phyloP scores from a whole-genome alignment of 2,888 invertebrate genomes.

The Phytoseiulus persimilis region DNA sequence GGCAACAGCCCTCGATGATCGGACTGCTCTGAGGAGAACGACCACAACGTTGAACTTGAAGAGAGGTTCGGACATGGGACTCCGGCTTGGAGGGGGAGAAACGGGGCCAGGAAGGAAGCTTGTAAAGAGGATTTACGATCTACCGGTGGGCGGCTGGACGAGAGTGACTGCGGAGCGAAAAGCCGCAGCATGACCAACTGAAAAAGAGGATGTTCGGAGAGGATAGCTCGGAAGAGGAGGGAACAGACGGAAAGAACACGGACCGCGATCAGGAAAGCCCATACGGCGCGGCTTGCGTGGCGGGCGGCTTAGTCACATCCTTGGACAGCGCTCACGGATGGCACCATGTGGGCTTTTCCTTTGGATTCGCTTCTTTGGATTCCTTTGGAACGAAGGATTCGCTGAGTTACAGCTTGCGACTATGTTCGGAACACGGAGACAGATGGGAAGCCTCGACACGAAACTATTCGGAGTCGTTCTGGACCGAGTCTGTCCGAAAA shows the following conservation, averaged over 20 bases:
- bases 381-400: too few species aligned
- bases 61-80: not conserved
- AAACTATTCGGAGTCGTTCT: too few species aligned
- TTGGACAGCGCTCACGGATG: not conserved
- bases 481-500: too few species aligned
- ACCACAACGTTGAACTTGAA: not conserved
- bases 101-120: not conserved
- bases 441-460: too few species aligned
- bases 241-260: not conserved
- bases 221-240: not conserved
- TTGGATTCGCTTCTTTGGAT: too few species aligned
- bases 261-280: not conserved
- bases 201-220: not conserved
- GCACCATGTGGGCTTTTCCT: not conserved
- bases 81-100: not conserved
- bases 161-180: not conserved
- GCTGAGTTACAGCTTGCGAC: too few species aligned
- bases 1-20: not conserved
- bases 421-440: too few species aligned
- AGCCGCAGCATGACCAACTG: not conserved
- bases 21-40: not conserved
- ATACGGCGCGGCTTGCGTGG: not conserved
- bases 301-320: not conserved
- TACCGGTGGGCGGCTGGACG: not conserved
- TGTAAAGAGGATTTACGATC: constrained; percentile 5